Evolutionary conservation across 1,140 invertebrate species (phyloP), one percentile per base, ranked within the genome.

Genomic region (Chrysoperla carnea): DNA sequence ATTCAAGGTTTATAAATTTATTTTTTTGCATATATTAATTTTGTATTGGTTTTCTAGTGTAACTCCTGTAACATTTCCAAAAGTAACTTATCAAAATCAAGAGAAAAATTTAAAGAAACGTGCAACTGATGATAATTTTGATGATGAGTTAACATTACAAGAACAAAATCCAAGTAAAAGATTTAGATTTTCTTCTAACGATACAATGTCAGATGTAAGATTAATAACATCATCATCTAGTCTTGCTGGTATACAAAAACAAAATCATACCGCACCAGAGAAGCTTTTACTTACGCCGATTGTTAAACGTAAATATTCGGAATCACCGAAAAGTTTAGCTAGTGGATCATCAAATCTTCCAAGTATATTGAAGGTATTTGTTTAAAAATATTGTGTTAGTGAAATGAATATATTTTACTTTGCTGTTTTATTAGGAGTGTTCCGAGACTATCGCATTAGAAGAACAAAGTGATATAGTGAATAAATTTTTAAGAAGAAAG

Each of bases 31-130:
- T 39, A n/a, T n/a, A n/a, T n/a, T n/a, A 8, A 27, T 4, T 11
- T 23, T 4, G 8, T n/a, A n/a, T 8, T 39, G 6, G 46, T 46
- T 40, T 44, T 51, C 48, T 27, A 35, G 31, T 12, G 35, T 31
- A 33, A 37, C 44, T 28, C 40, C 47, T 12, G 28, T 55, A 36
- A 48, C 53, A 37, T 47, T 29, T 46, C 50, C 53, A 36, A 48
- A 46, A 35, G 15, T 53, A 17, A 46, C 48, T 4, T 40, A 47
- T 12, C 38, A 46, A 41, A 46, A 23, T 23, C 17, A 23, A 23
- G 17, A 23, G 17, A 23, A 23, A 23, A 23, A 23, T 5, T 23
- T 23, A 29, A 36, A 46, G 31, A 39, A 27, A 11, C 6, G 7
- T 9, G 6, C 17, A 11, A 14, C 14, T 37, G 9, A 14, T 12